Percentiles rank a stretch among this genome's conserved stretches.
Conservation (phyloP, 2,113 vertebrate genomes). For the Turnix velox region DNA sequence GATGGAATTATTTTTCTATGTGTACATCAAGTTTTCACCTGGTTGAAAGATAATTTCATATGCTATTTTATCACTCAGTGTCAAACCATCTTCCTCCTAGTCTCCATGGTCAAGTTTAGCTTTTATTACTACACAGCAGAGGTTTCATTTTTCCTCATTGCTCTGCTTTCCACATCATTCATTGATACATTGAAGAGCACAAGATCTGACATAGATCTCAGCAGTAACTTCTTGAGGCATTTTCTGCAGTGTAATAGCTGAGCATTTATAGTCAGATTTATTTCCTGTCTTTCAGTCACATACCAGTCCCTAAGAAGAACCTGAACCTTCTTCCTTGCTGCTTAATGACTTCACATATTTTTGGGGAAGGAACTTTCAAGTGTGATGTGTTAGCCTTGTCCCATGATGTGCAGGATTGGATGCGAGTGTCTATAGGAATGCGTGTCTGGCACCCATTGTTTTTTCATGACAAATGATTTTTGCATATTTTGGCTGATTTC, state of each 20-base stretch:
- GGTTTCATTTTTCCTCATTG: not conserved
- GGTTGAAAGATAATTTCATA: not conserved
- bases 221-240: not conserved
- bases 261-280: not conserved
- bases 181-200: not conserved
- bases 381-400: not conserved
- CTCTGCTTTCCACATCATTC: not conserved
- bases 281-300: not conserved
- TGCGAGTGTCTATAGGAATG: not conserved
- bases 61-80: not conserved
- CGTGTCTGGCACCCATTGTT: not conserved
- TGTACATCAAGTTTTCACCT: not conserved
- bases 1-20: not conserved
- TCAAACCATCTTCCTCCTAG: not conserved
- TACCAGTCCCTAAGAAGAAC: not conserved
- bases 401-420: not conserved
- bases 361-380: not conserved
- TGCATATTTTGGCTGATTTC: not conserved
- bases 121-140: not conserved
- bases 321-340: not conserved
- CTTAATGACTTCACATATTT: not conserved
- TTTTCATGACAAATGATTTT: not conserved
- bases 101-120: not conserved
- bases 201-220: not conserved
- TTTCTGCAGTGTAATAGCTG: not conserved